Evolutionary conservation across 2,888 invertebrate species (phyloP).

Genomic region (Labia minor): DNA sequence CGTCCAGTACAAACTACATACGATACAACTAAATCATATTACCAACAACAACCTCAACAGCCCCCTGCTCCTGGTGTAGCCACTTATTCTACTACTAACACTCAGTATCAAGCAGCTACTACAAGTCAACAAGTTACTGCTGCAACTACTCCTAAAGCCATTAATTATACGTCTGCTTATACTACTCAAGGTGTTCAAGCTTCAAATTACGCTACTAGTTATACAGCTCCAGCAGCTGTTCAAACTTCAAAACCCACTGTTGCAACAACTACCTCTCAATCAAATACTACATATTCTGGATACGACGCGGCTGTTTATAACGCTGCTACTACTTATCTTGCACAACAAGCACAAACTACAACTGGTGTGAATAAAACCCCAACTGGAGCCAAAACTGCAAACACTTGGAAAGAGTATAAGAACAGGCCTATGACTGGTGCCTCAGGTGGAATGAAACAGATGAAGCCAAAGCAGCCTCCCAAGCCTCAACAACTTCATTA

Average conservation of each 20-base stretch:
- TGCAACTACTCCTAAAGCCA: constrained; percentile 26
- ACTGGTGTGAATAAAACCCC: constrained; percentile 24
- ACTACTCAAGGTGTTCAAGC: constrained; percentile 26
- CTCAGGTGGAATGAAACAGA: constrained; percentile 43
- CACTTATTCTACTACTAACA: constrained; percentile 48
- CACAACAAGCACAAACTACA: constrained; percentile 50
- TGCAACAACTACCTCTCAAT: constrained; percentile 37
- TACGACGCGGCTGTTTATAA: constrained; percentile 93
- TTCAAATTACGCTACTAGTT: constrained; percentile 30
- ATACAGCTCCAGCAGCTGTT: constrained; percentile 39
- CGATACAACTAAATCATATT: constrained; percentile 73
- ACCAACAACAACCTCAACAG: constrained; percentile 70
- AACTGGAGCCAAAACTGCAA: constrained; percentile 34
- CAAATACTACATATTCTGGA: constrained; percentile 65
- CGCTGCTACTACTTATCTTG: constrained; percentile 90
- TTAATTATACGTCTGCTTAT: constrained; percentile 26
- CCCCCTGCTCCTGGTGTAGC: constrained; percentile 42
- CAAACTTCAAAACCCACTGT: constrained; percentile 38
- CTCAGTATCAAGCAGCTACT: constrained; percentile 36
- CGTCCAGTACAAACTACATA: constrained; percentile 53
- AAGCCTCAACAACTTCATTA: constrained; percentile 91
- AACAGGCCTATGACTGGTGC: constrained; percentile 35
- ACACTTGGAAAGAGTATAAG: constrained; percentile 52
- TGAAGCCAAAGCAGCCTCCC: constrained; percentile 68
- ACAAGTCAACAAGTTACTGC: constrained; percentile 27